Conservation (phyloP, 2,797 vertebrate genomes). For the Enoplosus armatus region DNA sequence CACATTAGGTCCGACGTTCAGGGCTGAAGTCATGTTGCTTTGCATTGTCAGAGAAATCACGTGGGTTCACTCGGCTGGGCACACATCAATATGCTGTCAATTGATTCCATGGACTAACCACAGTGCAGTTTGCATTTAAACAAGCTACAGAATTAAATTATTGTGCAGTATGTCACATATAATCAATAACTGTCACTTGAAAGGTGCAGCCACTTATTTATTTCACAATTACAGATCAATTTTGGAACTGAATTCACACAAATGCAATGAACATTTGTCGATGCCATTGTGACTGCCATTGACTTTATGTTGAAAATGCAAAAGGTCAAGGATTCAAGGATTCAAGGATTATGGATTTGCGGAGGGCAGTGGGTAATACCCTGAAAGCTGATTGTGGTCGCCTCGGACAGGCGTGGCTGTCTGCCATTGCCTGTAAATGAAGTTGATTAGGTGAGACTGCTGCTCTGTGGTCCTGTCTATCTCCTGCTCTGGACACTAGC, state of each 20-base stretch:
- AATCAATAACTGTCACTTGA: slow-evolving; percentile 22
- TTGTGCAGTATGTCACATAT: neutral
- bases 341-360: slow-evolving; percentile 76
- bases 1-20: slow-evolving; percentile 35
- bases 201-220: slow-evolving; percentile 9
- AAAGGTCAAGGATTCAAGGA: slow-evolving; percentile 73
- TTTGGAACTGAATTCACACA: slow-evolving; percentile 5
- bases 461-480: slow-evolving; percentile 50
- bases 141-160: slow-evolving; percentile 22
- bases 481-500: slow-evolving; percentile 49
- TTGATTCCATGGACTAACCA: slow-evolving; percentile 57
- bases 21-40: slow-evolving; percentile 23
- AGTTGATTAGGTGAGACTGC: slow-evolving; percentile 69
- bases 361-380: slow-evolving; percentile 58
- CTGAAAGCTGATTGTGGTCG: slow-evolving; percentile 76
- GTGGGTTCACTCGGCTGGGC: slow-evolving; percentile 2
- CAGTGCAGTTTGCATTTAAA: slow-evolving; percentile 28
- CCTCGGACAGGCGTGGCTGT: slow-evolving; percentile 47
- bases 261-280: slow-evolving; percentile 4
- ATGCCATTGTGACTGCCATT: neutral
- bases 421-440: slow-evolving; percentile 64
- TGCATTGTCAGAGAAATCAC: slow-evolving; percentile 14
- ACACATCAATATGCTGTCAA: slow-evolving; percentile 37
- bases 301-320: slow-evolving; percentile 54
- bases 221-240: slow-evolving; percentile 26